Percentiles rank a stretch among this genome's conserved stretches.
Evolutionary conservation across 2,888 invertebrate species (phyloP).

Genomic region (Drosophila multiciliata): DNA sequence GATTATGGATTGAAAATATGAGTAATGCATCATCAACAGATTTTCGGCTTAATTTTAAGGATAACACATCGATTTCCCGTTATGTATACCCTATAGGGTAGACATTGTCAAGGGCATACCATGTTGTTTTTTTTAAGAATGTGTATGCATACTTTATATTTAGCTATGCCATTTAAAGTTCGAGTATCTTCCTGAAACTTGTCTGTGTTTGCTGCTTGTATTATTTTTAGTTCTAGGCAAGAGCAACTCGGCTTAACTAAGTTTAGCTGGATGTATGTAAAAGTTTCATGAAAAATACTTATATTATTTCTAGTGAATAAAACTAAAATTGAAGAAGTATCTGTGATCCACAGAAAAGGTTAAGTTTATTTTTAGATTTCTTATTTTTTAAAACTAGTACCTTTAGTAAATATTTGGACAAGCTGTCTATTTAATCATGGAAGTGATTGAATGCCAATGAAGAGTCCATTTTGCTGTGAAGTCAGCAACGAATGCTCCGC

Average conservation of each 20-base stretch:
- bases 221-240: neutral
- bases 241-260: neutral
- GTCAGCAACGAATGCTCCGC: neutral
- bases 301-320: neutral
- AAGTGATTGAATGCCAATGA: neutral
- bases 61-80: conserved; percentile 38
- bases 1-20: conserved; percentile 18
- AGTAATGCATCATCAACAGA: conserved; percentile 71
- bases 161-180: neutral
- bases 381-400: no score
- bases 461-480: neutral
- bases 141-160: neutral
- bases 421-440: neutral
- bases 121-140: neutral
- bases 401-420: no score
- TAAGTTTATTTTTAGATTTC: no score
- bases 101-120: neutral
- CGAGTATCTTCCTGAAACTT: neutral
- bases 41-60: conserved; percentile 46
- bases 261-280: neutral
- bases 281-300: neutral
- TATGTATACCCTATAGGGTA: conserved; percentile 13
- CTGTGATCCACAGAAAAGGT: no score
- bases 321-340: neutral
- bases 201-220: neutral